Percentiles rank a stretch among this genome's conserved stretches.
Conservation (phyloP, 2,113 vertebrate genomes). For the Tautogolabrus adspersus region DNA sequence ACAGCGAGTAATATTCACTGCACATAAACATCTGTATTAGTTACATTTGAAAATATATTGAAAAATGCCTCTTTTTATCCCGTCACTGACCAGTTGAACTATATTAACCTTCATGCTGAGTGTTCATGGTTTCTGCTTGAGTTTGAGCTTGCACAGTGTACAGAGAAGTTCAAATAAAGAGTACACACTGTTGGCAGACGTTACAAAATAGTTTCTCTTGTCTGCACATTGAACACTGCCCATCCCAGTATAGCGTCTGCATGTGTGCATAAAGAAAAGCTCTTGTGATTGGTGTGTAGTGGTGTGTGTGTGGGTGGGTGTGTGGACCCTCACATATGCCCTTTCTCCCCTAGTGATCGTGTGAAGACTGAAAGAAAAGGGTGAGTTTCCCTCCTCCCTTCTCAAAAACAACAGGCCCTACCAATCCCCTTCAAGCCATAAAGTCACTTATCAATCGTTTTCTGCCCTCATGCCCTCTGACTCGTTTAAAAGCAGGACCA, state of each 20-base stretch:
- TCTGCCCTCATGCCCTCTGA: conserved; percentile 54
- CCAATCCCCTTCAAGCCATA: conserved; percentile 51
- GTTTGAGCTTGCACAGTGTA: not conserved
- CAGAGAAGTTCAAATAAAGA: conserved; percentile 36
- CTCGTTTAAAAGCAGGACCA: conserved; percentile 55
- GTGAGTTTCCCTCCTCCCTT: conserved; percentile 5
- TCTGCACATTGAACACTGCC: conserved; percentile 40
- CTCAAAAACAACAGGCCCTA: conserved; percentile 25
- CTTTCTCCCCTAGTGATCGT: not conserved
- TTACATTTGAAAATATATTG: not conserved
- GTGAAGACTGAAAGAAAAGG: conserved; percentile 27
- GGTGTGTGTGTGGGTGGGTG: too few relatives aligned
- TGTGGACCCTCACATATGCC: not conserved
- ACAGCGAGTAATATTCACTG: not conserved
- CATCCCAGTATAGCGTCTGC: not conserved
- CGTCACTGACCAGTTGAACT: conserved; percentile 32
- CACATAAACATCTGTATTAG: not conserved
- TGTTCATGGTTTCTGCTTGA: conserved; percentile 9
- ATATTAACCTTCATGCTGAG: conserved; percentile 47
- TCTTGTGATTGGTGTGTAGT: not conserved
- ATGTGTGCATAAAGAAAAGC: not conserved
- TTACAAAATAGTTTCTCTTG: conserved; percentile 44
- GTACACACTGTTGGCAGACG: conserved; percentile 19
- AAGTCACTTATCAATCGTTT: conserved; percentile 71
- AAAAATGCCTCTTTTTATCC: not conserved